Evolutionary conservation across 1,140 invertebrate species (phyloP).

Genomic region (Brachionus sp.): DNA sequence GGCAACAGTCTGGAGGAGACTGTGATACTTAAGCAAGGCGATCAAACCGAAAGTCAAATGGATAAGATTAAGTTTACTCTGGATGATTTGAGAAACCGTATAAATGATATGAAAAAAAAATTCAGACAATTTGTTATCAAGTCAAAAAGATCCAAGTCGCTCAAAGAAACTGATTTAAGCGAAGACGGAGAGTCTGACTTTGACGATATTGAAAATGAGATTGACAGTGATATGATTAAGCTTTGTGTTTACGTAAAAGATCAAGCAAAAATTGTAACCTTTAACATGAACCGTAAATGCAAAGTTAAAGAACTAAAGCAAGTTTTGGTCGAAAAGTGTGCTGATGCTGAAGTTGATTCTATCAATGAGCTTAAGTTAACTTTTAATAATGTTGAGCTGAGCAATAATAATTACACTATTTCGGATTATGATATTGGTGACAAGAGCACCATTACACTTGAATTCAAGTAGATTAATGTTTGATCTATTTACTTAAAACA

Average conservation of each 20-base stretch:
- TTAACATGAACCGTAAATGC: slow-evolving; percentile 26
- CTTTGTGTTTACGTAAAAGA: slow-evolving; percentile 40
- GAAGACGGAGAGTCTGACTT: not conserved
- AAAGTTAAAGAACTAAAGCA: slow-evolving; percentile 33
- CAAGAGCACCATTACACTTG: slow-evolving; percentile 34
- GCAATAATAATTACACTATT: slow-evolving; percentile 11
- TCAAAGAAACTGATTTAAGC: not conserved
- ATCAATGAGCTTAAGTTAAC: slow-evolving; percentile 13
- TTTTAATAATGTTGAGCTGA: slow-evolving; percentile 12
- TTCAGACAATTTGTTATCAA: slow-evolving; percentile 43
- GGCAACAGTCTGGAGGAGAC: not conserved
- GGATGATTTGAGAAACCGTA: slow-evolving; percentile 34
- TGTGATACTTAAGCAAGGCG: not conserved
- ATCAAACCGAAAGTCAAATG: slow-evolving; percentile 38
- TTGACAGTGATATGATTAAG: slow-evolving; percentile 17
- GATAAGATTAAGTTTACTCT: slow-evolving; percentile 41
- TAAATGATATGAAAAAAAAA: slow-evolving; percentile 43
- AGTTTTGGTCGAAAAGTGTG: slow-evolving; percentile 32
- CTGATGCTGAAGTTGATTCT: not conserved
- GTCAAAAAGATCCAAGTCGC: not conserved
- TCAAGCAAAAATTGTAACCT: slow-evolving; percentile 9
- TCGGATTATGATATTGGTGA: slow-evolving; percentile 23
- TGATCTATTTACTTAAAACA: not conserved
- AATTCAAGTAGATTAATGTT: slow-evolving; percentile 15
- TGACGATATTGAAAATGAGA: not conserved